Base-by-base conservation (phyloP, 2,888 invertebrate genomes). In the Lochmaea capreae region DNA sequence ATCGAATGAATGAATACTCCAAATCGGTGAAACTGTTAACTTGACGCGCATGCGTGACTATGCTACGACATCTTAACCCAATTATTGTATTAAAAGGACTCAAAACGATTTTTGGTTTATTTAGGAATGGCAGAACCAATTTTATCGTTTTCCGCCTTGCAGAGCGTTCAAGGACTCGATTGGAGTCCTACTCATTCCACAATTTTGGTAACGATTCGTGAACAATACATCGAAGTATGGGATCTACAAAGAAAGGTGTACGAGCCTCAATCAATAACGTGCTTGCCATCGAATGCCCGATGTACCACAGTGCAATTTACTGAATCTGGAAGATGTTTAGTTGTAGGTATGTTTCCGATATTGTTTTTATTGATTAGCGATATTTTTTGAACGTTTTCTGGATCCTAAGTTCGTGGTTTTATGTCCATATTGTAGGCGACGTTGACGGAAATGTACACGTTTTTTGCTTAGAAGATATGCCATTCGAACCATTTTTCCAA, bases 161-260 rank as follows among this genome's bases (percentile, higher is more conserved):
- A 88, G 10, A 87, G 89, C 9, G 88, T 91, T 0, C 87, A 87
- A 76, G 88, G 86, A 22, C 92, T 93, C 3, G 88, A 90, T 12
- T 95, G 95, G 91, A 93, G 93, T 83, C 94, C 93, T 0, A 90
- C 90, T 0, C 92, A 94, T 85, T 91, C 95, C 0, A 94, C 95
- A 0, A 90, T 96, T 0, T 87, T 95, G 11, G 91, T 93, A 0
- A 91, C 91, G 0, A 90, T 92, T 1, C 92, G 91, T 67, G 92
- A 91, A 0, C 90, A 89, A 76, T 88, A 91, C 9, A 89, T 96
- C 16, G 92, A 92, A 67, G 88, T 95, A 33, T 96, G 96, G 96
- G 95, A 96, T 84, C 87, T 95, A 10, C 91, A 92, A 6, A 88
- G 93, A 26, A 94, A 93, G 83, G 91, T 90, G 0, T 90, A 93